Base-by-base conservation (phyloP, 2,888 invertebrate genomes). In the Athalia rosae region DNA sequence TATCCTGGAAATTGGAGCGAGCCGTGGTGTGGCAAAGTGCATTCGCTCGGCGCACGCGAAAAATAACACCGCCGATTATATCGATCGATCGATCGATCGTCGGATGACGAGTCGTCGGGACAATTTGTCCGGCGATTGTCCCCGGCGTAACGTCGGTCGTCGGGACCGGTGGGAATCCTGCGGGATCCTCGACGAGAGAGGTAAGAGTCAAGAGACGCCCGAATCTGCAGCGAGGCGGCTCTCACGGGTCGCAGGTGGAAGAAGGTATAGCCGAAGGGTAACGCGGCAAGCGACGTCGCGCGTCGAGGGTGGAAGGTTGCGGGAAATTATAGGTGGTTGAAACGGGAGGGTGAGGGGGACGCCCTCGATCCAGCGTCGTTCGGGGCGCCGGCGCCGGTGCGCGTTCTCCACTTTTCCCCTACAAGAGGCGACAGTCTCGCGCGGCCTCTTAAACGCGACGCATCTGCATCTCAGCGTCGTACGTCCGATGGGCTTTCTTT, bases 341-440 rank as follows among this genome's bases (percentile, higher is more conserved):
- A 66, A 47, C 47, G 47, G 50, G 62, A 56, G 56, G 69, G 61
- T 59, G 64, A 59, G 62, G 73, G 62, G 67, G 66, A 63, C 69
- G 63, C 56, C 48, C 67, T 45, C 67, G 71, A 58, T 5, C 64
- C 66, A 63, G 69, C 45, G 41, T 13, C 53, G 56, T 13, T 28
- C 28, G 28, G 28, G 28, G 28, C 28, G 28, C 28, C 28, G 76
- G 76, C 78, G 81, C 80, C 81, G 79, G 80, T 81, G 81, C 81
- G 76, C 78, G 79, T 77, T 81, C 66, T 79, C 79, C 28, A 28
- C 28, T 28, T 28, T 28, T 28, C 28, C 77, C 64, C 73, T 61
- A 62, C 61, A 76, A 76, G 28, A 28, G 28, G 78, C 79, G 81
- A 78, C 84, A 87, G 87, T 87, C 86, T 85, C 84, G 85, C 87